phyloP scores from a whole-genome alignment of 2,888 invertebrate species.

The Rhagonycha lutea region DNA sequence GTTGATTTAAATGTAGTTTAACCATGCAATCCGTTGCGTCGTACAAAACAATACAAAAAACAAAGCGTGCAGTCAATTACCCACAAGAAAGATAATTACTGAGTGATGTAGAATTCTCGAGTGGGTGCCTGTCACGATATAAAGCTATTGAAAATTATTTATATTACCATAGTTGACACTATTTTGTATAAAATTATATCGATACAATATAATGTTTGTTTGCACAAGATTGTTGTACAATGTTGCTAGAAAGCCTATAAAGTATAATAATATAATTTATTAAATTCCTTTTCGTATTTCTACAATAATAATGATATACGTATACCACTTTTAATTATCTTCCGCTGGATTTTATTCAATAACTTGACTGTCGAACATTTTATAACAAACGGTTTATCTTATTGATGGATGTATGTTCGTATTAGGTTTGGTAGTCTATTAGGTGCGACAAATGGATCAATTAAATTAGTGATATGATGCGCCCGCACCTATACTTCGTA shows the following conservation, averaged over 20 bases:
- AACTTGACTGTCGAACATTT: not conserved
- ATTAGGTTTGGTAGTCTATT: constrained; percentile 40
- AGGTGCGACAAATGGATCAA: constrained; percentile 45
- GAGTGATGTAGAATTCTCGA: constrained; percentile 9
- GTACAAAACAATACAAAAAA: constrained; percentile 23
- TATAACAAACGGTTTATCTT: constrained; percentile 16
- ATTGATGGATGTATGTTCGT: constrained; percentile 22
- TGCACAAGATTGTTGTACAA: not conserved
- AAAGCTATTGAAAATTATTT: constrained; percentile 27
- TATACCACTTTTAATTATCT: not conserved
- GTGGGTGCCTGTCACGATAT: constrained; percentile 28
- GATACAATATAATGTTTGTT: not conserved
- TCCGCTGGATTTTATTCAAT: not conserved
- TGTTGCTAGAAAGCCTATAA: not conserved
- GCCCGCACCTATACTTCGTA: constrained; percentile 30
- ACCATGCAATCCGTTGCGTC: constrained; percentile 30
- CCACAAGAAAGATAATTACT: constrained; percentile 35
- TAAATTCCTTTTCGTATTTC: not conserved
- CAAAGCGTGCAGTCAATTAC: constrained; percentile 35
- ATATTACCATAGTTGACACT: constrained; percentile 1
- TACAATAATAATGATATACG: not conserved
- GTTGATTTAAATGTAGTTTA: constrained; percentile 28
- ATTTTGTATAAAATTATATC: not conserved
- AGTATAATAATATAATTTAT: too few species aligned
- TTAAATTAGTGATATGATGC: constrained; percentile 46